Conservation (phyloP, 1,140 invertebrate species). For the Musca vetustissima region DNA sequence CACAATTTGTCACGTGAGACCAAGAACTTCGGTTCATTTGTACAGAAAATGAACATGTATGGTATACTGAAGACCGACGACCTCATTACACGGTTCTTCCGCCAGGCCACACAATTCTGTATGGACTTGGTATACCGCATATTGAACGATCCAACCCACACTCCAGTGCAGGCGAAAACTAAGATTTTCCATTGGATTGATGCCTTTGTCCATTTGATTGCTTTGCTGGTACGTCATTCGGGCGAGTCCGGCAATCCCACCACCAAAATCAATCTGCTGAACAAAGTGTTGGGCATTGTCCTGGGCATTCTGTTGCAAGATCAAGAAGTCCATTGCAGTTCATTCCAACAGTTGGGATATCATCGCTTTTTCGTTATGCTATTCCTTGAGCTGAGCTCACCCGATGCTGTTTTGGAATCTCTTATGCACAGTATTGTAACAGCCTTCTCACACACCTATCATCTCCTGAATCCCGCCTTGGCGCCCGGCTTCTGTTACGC, state of each 20-base stretch:
- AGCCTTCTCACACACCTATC: slow-evolving; percentile 89
- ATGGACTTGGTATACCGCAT: slow-evolving; percentile 90
- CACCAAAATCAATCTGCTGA: slow-evolving; percentile 95
- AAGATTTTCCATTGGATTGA: slow-evolving; percentile 97
- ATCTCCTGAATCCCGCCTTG: slow-evolving; percentile 89
- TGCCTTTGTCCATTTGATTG: slow-evolving; percentile 92
- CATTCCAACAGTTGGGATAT: slow-evolving; percentile 97
- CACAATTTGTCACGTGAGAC: slow-evolving; percentile 78
- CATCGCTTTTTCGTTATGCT: slow-evolving; percentile 97
- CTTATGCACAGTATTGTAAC: slow-evolving; percentile 65
- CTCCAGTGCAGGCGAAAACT: slow-evolving; percentile 69
- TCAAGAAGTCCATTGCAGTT: slow-evolving; percentile 82
- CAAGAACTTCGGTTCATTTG: slow-evolving; percentile 93
- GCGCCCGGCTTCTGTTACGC: slow-evolving; percentile 97
- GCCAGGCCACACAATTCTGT: slow-evolving; percentile 94
- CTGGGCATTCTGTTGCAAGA: slow-evolving; percentile 93
- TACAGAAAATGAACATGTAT: slow-evolving; percentile 94
- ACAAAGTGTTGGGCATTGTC: slow-evolving; percentile 95
- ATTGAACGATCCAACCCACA: slow-evolving; percentile 60
- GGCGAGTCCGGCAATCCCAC: slow-evolving; percentile 85
- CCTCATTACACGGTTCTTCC: slow-evolving; percentile 94
- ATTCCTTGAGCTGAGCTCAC: slow-evolving; percentile 93
- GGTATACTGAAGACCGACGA: slow-evolving; percentile 98
- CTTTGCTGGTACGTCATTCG: slow-evolving; percentile 94
- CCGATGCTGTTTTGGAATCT: slow-evolving; percentile 79